Base-by-base conservation (phyloP, 2,888 invertebrate genomes). In the Cyaniris semiargus region DNA sequence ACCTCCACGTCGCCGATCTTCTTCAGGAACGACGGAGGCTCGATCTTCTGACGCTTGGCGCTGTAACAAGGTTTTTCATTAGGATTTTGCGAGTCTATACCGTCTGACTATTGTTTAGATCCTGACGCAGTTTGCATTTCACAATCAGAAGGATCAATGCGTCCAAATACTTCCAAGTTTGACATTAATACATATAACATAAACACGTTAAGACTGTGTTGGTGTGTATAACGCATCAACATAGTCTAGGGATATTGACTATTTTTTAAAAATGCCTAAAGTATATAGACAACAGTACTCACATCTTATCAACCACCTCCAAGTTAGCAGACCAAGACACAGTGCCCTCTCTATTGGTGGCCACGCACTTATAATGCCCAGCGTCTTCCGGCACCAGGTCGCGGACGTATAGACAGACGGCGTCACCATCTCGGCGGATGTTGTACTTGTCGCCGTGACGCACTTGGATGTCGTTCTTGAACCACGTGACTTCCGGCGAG, bases 11-110 rank as follows among this genome's bases (percentile, higher is more conserved):
- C 98, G 0, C 97, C 98, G 83, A 98, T 97, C 85, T 96, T 96
- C 94, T 98, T 98, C 84, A 98, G 92, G 95, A 98, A 98, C 74
- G 96, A 95, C 5, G 98, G 98, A 0, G 98, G 96, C 88, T 98
- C 98, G 66, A 96, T 95, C 83, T 96, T 96, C 83, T 96, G 95
- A 96, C 96, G 76, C 97, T 97, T 38, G 23, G 58, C 71, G 15
- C 58, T 38, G 10, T n/a, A 58, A 44, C n/a, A 75, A n/a, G 18
- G 1, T 18, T n/a, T n/a, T n/a, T n/a, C 18, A 7, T 5, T 48
- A n/a, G 15, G n/a, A 5, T 18, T n/a, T n/a, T n/a, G 7, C 34
- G 7, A 34, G 34, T 34, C 7, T 34, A 34, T 7, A 34, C 7
- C 7, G 34, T 34, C 34, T 6, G 7, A 34, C 6, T 7, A 1